Evolutionary conservation across 2,888 invertebrate species (phyloP), one percentile per base, ranked within the genome.

Genomic region (Dicranocentrus wangi): DNA sequence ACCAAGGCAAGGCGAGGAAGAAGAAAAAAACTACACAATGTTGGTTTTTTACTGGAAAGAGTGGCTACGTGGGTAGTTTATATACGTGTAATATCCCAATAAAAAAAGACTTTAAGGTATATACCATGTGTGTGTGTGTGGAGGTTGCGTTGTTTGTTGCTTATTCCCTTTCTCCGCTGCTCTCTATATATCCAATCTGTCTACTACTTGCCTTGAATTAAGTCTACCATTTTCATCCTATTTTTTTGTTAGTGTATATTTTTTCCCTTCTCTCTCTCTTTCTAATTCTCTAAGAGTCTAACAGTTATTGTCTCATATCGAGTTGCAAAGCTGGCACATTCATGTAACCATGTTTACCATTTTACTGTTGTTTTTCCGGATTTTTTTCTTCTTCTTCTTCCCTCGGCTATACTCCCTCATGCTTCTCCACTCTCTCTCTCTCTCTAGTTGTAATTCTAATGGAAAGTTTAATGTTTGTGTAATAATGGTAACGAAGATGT

Each of bases 391-490:
- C 39, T 39, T 13, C 13, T 13, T 8, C 39, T 39, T 39, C 39
- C 13, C 39, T 13, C 39, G 13, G 13, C 13, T 7, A 39, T n/a
- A n/a, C n/a, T n/a, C n/a, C n/a, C 42, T 42, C 13, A 10, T 42
- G 13, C 42, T 42, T 42, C 42, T 42, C 8, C 19, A 21, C 23
- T 58, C 21, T 19, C 23, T 19, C 23, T 58, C 21, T 28, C 13
- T 58, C 58, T 32, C 32, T 19, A 1, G 25, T 39, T 32, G 61
- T 61, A 61, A 61, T 61, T 61, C 25, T 61, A 61, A 61, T 61
- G 61, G 61, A 61, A 61, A 61, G 25, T 61, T 61, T 32, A 61
- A 61, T 32, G 61, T 61, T 27, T 7, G 2, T 39, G 61, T 61
- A 58, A 39, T 61, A n/a, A 61, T 61, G 47, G 8, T 47, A 5